A percentile compares a stretch with the other conserved stretches of the same genome.
phyloP scores from a whole-genome alignment of 1,140 invertebrate genomes.

The Phymastichus coffea region DNA sequence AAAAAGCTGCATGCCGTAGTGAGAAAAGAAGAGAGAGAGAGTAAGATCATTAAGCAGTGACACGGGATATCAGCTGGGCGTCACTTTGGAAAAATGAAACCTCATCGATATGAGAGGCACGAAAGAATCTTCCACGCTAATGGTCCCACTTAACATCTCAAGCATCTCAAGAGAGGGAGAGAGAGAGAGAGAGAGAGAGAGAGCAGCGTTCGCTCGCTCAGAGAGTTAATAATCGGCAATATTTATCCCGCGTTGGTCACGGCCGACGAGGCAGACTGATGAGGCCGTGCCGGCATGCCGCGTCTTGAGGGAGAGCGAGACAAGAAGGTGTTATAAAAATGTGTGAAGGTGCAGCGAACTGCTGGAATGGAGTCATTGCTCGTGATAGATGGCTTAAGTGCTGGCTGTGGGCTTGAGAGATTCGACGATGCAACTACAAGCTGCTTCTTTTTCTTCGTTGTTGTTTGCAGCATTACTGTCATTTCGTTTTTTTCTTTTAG shows the following conservation, averaged over 20 bases:
- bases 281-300: constrained; percentile 43
- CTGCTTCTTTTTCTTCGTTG: no score
- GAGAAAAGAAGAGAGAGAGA: not conserved
- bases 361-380: no score
- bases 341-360: no score
- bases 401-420: not conserved
- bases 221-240: constrained; percentile 56
- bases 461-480: no score
- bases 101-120: constrained; percentile 19
- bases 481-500: no score
- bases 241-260: constrained; percentile 57
- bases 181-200: not conserved
- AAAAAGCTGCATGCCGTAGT: no score
- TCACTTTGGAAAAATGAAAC: constrained; percentile 28
- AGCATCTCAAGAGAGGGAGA: no score
- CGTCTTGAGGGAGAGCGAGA: no score
- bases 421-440: no score
- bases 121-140: constrained; percentile 48
- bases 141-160: constrained; percentile 58
- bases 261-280: constrained; percentile 52
- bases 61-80: not conserved
- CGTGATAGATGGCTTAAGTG: constrained; percentile 41
- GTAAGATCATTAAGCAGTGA: not conserved
- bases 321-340: no score
- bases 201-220: constrained; percentile 5